Base-by-base conservation (phyloP, 1,140 invertebrate species). In the Drosophila paulistorum region DNA sequence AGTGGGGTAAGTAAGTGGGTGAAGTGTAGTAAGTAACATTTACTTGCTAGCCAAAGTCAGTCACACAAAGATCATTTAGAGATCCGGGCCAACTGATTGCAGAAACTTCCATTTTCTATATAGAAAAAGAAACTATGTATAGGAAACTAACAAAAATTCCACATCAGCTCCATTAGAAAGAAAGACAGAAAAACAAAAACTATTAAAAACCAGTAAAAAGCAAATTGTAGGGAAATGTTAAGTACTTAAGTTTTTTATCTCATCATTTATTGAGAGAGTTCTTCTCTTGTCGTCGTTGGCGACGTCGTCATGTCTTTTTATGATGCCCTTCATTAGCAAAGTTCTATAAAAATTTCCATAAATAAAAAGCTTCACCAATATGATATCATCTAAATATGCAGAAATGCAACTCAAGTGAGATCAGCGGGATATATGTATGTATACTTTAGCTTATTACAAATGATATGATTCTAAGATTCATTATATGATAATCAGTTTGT, bases 331-430 rank as follows among this genome's bases (percentile, higher is more conserved):
- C 69, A 84, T 84, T 77, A 84, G 81, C 62, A 39, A 17, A 30
- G 0, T 11, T 20, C 30, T 58, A 37, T 71, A 30, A 51, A 39
- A 41, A 11, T 51, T 41, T 80, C 60, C 41, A 42, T 26, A 59
- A 58, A 58, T 45, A 57, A 68, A 74, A 57, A 20, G 51, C 35
- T 14, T 26, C 10, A 48, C 35, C 35, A 14, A 10, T 23, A 68
- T 86, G 82, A 86, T 75, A 77, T 85, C 81, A 84, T 45, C 45
- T 11, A 51, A 51, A 51, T 14, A 58, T 73, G 65, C 54, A 77
- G 81, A 80, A 65, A 45, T 81, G 81, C 66, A 77, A 45, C 51
- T 11, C 23, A 13, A 42, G 67, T 86, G 82, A 86, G 79, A 86
- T 87, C 82, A 86, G 63, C 58, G n/a, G 54, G 48, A 54, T 57